Conservation (phyloP, 2,888 invertebrate genomes). For the Odontocerum albicorne region DNA sequence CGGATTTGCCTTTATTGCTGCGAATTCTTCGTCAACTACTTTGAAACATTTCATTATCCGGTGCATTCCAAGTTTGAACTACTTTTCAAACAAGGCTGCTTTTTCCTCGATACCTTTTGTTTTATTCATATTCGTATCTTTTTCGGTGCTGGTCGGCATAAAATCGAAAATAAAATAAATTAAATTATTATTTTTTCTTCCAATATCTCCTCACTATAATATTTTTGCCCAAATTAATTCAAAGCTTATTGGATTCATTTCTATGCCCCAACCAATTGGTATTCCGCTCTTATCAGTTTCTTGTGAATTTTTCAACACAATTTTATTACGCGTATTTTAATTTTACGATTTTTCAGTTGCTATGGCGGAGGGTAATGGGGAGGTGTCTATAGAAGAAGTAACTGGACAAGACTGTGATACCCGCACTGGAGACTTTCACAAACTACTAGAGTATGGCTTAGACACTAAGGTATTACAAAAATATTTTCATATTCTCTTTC, state of each 20-base stretch:
- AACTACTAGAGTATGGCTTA: conserved; percentile 94
- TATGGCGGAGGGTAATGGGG: conserved; percentile 88
- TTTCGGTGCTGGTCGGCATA: conserved; percentile 8
- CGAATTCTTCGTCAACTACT: conserved; percentile 52
- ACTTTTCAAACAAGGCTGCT: conserved; percentile 6
- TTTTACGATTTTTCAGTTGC: no score
- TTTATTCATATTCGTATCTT: conserved; percentile 46
- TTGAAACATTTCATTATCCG: conserved; percentile 38
- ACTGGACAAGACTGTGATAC: conserved; percentile 69
- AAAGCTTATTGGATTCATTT: background rate
- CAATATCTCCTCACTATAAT: background rate
- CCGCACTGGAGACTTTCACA: conserved; percentile 89
- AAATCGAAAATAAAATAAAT: conserved; percentile 10
- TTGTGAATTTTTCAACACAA: no score
- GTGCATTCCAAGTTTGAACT: conserved; percentile 51
- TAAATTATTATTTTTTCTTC: conserved; percentile 11
- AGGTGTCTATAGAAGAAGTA: conserved; percentile 74
- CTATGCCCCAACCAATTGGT: conserved; percentile 14
- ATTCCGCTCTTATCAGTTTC: no score
- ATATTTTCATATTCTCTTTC: no score
- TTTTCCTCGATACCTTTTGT: conserved; percentile 18
- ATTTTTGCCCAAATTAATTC: background rate
- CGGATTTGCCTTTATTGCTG: conserved; percentile 38
- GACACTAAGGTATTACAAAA: conserved; percentile 82
- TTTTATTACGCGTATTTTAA: no score